A percentile compares a stretch with the other conserved stretches of the same genome.
Evolutionary conservation across 2,113 vertebrate species (phyloP).

Genomic region (Gymnocephalus cernua): DNA sequence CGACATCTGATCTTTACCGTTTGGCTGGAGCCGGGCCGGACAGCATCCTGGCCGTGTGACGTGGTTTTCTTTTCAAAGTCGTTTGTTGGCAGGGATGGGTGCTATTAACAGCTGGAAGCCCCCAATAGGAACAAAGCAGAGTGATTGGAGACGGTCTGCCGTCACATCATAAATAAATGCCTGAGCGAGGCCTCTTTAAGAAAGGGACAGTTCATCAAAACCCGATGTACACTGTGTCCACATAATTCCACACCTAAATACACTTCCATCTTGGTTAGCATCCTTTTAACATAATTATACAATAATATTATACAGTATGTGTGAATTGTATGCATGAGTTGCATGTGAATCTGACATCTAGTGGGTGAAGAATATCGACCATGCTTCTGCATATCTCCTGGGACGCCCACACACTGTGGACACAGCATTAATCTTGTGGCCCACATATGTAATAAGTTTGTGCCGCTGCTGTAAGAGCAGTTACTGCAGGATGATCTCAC

Average conservation of each 20-base stretch:
- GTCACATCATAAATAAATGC: conserved; percentile 36
- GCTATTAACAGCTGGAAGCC: conserved; percentile 51
- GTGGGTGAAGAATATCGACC: conserved; percentile 69
- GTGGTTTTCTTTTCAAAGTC: conserved; percentile 19
- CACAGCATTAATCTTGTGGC: conserved; percentile 65
- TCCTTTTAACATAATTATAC: conserved; percentile 19
- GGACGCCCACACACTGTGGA: conserved; percentile 59
- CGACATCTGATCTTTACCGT: conserved; percentile 46
- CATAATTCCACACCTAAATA: neutral
- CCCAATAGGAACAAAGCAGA: conserved; percentile 27
- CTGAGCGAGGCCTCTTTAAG: conserved; percentile 21
- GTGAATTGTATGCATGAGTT: conserved; percentile 33
- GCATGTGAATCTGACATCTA: conserved; percentile 44
- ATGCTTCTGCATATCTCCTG: conserved; percentile 40
- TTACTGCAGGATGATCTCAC: conserved; percentile 64
- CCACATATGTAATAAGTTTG: conserved; percentile 67
- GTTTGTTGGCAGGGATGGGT: conserved; percentile 16
- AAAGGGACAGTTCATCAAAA: conserved; percentile 16
- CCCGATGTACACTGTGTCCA: neutral
- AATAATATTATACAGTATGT: conserved; percentile 16
- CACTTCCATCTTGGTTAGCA: neutral
- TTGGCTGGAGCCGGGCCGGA: conserved; percentile 8
- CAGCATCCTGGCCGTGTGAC: conserved; percentile 1
- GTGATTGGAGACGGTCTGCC: conserved; percentile 42
- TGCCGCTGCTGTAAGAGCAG: conserved; percentile 22